Base-by-base conservation (phyloP, 2,113 vertebrate species). In the Sylvia atricapilla region DNA sequence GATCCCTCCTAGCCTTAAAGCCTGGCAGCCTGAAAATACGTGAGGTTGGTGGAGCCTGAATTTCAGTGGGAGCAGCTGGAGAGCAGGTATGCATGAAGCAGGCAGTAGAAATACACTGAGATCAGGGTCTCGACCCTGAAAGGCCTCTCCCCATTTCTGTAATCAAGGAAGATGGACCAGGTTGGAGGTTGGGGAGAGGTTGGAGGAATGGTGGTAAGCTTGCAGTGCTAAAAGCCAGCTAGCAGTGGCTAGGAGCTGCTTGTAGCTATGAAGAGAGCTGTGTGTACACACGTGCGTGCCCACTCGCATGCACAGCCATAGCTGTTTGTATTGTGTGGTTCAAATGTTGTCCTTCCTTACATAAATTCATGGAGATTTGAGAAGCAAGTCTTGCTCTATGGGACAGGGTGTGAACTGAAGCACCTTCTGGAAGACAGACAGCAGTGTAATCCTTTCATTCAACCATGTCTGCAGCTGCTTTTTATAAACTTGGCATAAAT, bases 391-490 rank as follows among this genome's bases (percentile, higher is more conserved):
- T 89, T 13, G 5, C 66, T 93, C 85, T 93, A 56, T 94, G 95
- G 95, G 91, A 95, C 93, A 91, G 89, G 94, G 93, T 89, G 94
- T 95, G 96, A 96, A 95, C 91, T 69, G 55, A 95, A 91, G 95
- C 92, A 96, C 97, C 97, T 98, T 98, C 95, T 98, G 98, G 98
- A 98, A 98, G 98, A 98, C 96, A 97, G 98, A 97, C 97, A 96
- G 97, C 98, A 97, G 94, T 95, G 96, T 98, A 97, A 98, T 98
- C 98, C 98, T 98, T 98, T 98, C 98, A 98, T 97, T 98, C 98
- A 97, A 93, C 97, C 92, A 84, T 92, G 98, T 97, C 98, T 98
- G 98, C 98, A 98, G 98, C 98, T 98, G 97, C 97, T 98, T 97
- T 97, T 98, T 98, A 98, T 96, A 96, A 97, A 97, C 97, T 97